Conservation (phyloP, 2,113 vertebrate genomes). For the Oryzias javanicus region DNA sequence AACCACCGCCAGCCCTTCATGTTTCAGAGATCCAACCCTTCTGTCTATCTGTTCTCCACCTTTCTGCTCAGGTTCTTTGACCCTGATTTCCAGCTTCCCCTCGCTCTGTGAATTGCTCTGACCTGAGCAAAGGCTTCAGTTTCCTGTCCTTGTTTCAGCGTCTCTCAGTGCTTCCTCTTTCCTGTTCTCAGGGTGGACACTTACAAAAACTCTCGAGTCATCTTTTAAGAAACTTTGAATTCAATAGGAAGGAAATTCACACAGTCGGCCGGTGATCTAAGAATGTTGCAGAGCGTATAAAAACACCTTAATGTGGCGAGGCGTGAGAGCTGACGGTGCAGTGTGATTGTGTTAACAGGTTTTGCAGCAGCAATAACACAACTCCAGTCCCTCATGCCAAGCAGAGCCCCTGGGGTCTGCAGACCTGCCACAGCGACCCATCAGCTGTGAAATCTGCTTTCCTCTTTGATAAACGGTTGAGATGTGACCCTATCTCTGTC, state of each 20-base stretch:
- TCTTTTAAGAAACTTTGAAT: background rate
- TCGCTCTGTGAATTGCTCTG: slow-evolving; percentile 10
- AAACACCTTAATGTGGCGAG: slow-evolving; percentile 6
- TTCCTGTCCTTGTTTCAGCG: slow-evolving; percentile 13
- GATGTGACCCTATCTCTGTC: slow-evolving; percentile 79
- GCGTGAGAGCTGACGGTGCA: slow-evolving; percentile 34
- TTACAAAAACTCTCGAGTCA: background rate
- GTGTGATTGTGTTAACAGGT: slow-evolving; percentile 62
- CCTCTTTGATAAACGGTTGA: slow-evolving; percentile 74
- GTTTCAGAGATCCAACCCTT: slow-evolving; percentile 21
- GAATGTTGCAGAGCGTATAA: slow-evolving; percentile 22
- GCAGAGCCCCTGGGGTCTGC: slow-evolving; percentile 60
- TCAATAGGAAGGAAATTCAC: slow-evolving; percentile 9
- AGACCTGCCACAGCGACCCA: slow-evolving; percentile 64
- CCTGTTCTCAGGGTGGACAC: background rate
- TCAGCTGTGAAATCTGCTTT: slow-evolving; percentile 80
- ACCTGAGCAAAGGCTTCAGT: slow-evolving; percentile 7
- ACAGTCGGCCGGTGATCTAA: slow-evolving; percentile 7
- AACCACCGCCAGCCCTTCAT: slow-evolving; percentile 19
- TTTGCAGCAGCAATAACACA: slow-evolving; percentile 58
- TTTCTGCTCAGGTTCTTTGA: slow-evolving; percentile 13
- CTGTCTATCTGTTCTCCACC: background rate
- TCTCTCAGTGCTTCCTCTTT: slow-evolving; percentile 7
- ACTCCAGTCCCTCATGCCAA: slow-evolving; percentile 56
- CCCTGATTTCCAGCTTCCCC: background rate